Conservation (phyloP, 2,797 vertebrate genomes). For the Hyperoplus lanceolatus region DNA sequence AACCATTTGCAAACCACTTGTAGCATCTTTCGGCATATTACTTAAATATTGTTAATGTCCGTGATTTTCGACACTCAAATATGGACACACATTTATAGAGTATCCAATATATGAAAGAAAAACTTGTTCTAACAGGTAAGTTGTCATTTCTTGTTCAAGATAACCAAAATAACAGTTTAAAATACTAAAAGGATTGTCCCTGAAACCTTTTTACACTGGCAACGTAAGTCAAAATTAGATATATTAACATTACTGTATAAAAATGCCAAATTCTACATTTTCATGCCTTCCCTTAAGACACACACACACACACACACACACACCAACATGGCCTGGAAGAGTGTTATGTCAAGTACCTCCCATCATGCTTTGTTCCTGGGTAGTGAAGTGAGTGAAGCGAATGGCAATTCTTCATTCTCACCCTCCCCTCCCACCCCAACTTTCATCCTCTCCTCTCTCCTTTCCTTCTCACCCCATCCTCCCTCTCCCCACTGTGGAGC, state of each 20-base stretch:
- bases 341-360: constrained; percentile 98
- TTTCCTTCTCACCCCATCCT: constrained; percentile 83
- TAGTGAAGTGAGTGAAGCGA: constrained; percentile 94
- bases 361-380: constrained; percentile 95
- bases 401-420: constrained; percentile 96
- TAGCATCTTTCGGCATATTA: not conserved
- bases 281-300: constrained; percentile 44
- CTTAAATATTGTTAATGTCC: not conserved
- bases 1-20: not conserved
- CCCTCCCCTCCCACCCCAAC: constrained; percentile 75
- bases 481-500: constrained; percentile 74
- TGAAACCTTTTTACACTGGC: not conserved
- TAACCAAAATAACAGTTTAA: not conserved
- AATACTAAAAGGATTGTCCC: not conserved
- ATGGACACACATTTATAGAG: not conserved
- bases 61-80: not conserved
- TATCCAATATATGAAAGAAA: not conserved
- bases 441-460: constrained; percentile 87
- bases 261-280: constrained; percentile 39
- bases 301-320: constrained; percentile 53
- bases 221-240: not conserved
- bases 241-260: constrained; percentile 1
- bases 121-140: not conserved
- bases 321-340: constrained; percentile 94
- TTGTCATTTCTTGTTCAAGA: not conserved